A percentile compares a stretch with the other conserved stretches of the same genome.
Conservation (phyloP, 2,797 vertebrate genomes). For the Chaenodraco wilsoni region DNA sequence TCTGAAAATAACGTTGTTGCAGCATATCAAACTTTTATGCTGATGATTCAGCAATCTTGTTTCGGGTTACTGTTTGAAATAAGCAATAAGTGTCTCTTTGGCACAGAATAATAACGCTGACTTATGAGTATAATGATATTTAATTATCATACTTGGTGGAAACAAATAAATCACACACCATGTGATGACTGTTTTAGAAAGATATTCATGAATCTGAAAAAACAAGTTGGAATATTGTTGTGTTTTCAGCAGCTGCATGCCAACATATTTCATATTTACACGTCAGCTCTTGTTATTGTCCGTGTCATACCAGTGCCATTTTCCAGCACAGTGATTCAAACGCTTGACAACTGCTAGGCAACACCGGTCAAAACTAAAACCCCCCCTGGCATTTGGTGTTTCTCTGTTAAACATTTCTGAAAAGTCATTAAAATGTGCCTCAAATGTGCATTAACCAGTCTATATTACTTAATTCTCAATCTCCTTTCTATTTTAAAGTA, state of each 20-base stretch:
- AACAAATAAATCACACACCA: conserved; percentile 10
- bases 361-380: conserved; percentile 42
- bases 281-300: conserved; percentile 45
- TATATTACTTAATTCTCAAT: conserved; percentile 17
- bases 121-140: conserved; percentile 5
- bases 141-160: neutral
- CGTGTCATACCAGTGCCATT: conserved; percentile 32
- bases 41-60: conserved; percentile 23
- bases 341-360: conserved; percentile 32
- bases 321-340: conserved; percentile 44
- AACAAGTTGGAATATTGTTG: neutral
- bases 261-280: conserved; percentile 43
- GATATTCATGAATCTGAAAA: conserved; percentile 23
- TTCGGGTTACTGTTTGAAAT: conserved; percentile 14
- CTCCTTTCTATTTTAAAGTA: conserved; percentile 35
- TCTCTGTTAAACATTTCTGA: conserved; percentile 34
- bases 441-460: conserved; percentile 3
- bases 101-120: conserved; percentile 14
- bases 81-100: neutral
- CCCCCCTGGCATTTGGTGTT: conserved; percentile 35
- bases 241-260: conserved; percentile 12
- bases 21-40: conserved; percentile 16
- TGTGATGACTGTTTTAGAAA: conserved; percentile 2
- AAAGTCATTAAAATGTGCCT: conserved; percentile 38
- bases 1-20: conserved; percentile 11